Base-by-base conservation (phyloP, 2,797 vertebrate species). In the Gambusia yucatana region DNA sequence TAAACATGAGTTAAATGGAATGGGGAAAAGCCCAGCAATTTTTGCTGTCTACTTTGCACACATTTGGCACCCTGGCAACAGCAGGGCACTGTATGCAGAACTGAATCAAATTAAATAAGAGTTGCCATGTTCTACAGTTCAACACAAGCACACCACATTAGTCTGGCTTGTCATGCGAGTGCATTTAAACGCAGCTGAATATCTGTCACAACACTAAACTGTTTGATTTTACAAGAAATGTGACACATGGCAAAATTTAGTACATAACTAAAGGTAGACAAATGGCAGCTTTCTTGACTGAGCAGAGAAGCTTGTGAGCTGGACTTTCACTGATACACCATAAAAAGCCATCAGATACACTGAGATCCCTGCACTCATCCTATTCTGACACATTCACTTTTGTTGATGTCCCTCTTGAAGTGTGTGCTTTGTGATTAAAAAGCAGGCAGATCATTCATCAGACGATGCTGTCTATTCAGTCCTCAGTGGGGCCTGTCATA, bases 401-500 rank as follows among this genome's bases (percentile, higher is more conserved):
- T 85, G 87, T 84, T 80, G 78, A 76, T 85, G 76, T 88, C 83
- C 91, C 50, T 78, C 83, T 87, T 80, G 83, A 86, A 87, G 82
- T 65, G 81, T 84, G 82, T 73, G 83, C 85, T 88, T 83, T 91
- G 88, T 94, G 89, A 93, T 93, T 89, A 90, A 89, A 87, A 82
- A 69, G 85, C 79, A 82, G 77, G 70, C 75, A 69, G 80, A 81
- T 78, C 84, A 92, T 94, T 89, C 84, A 92, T 94, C 94, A 94
- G 91, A 90, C 81, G 77, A 69, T 41, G 88, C 88, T 89, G 91
- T 92, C 89, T 84, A 79, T 91, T 93, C 87, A 85, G 86, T 88
- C 86, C 91, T 92, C 90, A 73, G 85, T 63, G 85, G 92, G 84
- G 81, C 69, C 77, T 86, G 91, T 93, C 93, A 92, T 82, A 89